phyloP scores from a whole-genome alignment of 1,140 invertebrate species.

The Eulimnadia texana region DNA sequence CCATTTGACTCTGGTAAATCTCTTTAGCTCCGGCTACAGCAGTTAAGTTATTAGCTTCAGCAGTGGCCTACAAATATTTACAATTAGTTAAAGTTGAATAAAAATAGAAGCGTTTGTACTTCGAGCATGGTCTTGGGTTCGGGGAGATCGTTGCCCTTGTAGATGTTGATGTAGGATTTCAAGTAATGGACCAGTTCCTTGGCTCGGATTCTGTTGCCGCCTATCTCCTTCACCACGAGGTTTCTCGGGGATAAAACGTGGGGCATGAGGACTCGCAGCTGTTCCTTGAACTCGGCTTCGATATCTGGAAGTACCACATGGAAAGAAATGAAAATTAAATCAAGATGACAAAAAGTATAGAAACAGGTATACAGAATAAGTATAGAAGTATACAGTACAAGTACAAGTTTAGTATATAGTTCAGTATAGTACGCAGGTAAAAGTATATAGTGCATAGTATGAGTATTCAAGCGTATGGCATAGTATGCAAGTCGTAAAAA shows the following conservation, averaged over 20 bases:
- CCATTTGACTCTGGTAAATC: constrained; percentile 78
- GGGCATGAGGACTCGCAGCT: constrained; percentile 71
- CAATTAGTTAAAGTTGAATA: no score
- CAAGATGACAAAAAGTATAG: no score
- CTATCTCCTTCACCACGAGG: constrained; percentile 89
- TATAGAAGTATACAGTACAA: no score
- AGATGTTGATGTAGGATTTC: constrained; percentile 92
- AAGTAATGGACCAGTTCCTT: constrained; percentile 88
- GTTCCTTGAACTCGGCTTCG: constrained; percentile 77
- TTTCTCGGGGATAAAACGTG: constrained; percentile 76
- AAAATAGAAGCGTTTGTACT: no score
- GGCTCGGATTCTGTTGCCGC: constrained; percentile 83
- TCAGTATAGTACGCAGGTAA: no score
- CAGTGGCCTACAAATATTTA: constrained; percentile 60
- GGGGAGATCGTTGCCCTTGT: constrained; percentile 89
- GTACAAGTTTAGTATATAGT: no score
- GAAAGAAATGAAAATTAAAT: no score
- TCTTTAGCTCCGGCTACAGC: constrained; percentile 90
- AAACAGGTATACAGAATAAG: no score
- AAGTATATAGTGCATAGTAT: no score
- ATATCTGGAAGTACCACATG: no score
- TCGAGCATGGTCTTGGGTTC: constrained; percentile 98
- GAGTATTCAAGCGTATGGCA: no score
- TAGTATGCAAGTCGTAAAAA: no score
- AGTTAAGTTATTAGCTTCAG: constrained; percentile 92